Base-by-base conservation (phyloP, 2,113 vertebrate species). In the Raphicerus campestris region DNA sequence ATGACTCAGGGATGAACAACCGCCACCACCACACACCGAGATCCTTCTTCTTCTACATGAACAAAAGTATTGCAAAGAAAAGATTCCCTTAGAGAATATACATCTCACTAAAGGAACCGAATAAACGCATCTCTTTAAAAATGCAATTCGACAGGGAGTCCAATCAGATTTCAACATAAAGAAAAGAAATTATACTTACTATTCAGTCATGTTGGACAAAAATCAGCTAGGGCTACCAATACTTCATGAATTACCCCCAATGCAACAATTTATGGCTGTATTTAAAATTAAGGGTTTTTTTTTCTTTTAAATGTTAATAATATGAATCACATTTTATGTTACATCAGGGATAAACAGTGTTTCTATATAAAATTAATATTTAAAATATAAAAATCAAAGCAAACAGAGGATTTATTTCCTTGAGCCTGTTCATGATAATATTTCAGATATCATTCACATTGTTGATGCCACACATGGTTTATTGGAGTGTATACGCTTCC, bases 281-380 rank as follows among this genome's bases (percentile, higher is more conserved):
- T 82, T 83, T 89, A 81, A 93, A 78, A 60, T 6, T 4, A 84
- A 55, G 16, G 19, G 4, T 4, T 66, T 73, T 70, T n/a, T 39
- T 75, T 75, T 56, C 70, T 70, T 84, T 78, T 84, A 75, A 75
- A 8, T 47, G 22, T 39, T 56, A 93, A 83, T 39, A 77, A 26
- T 26, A 77, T 10, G 85, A 85, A 53, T 49, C 19, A 80, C 20
- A 60, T 49, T 94, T 92, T 63, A 78, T 89, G 78, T 66, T 42
- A 53, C 2, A 87, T 42, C 84, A 89, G 47, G 53, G 75, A 96
- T 96, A 86, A 84, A 63, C 24, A 70, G 13, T 63, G 47, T 78
- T 88, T 78, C 56, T 55, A 83, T 56, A 96, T 63, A 63, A 30
- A 75, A 94, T 91, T 90, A 94, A 97, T 93, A 96, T 66, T 93